phyloP scores from a whole-genome alignment of 1,140 invertebrate species.

The Theocolax elegans region DNA sequence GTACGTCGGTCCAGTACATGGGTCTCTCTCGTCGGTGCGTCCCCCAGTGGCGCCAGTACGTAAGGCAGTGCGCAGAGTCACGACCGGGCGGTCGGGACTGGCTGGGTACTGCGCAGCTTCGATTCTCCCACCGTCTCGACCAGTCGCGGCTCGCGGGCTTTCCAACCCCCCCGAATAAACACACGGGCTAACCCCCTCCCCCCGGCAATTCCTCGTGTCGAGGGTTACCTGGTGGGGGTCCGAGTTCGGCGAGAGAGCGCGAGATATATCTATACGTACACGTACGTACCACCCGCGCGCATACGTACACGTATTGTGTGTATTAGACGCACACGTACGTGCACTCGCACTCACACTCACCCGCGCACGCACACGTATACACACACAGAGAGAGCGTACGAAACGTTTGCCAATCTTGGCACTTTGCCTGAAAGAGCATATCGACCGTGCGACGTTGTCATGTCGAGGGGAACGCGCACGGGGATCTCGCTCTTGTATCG shows the following conservation, averaged over 20 bases:
- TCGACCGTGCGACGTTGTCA: conserved; percentile 68
- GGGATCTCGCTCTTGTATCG: conserved; percentile 3
- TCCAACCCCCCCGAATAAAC: conserved; percentile 38
- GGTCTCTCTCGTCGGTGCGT: conserved; percentile 17
- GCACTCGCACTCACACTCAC: no score
- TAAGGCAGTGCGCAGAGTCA: conserved; percentile 57
- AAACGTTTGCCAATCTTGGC: conserved; percentile 67
- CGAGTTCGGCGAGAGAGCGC: conserved; percentile 40
- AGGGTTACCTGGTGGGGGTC: conserved; percentile 45
- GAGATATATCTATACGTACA: conserved; percentile 55
- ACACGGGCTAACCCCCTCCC: conserved; percentile 44
- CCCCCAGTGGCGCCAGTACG: conserved; percentile 55
- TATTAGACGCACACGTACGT: no score
- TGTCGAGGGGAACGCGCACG: conserved; percentile 48
- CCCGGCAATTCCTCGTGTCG: conserved; percentile 55
- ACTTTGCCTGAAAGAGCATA: conserved; percentile 69
- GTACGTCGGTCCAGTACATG: conserved; percentile 49
- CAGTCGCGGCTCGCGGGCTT: conserved; percentile 15
- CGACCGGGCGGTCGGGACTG: conserved; percentile 37
- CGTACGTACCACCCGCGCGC: no score
- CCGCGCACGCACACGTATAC: no score
- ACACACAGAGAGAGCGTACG: conserved; percentile 50
- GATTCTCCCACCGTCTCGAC: conserved; percentile 51
- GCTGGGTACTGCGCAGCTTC: conserved; percentile 61
- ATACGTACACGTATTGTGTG: no score